These are phyloP conservation scores for Chlorospingus flavigularis DNA, from an alignment of 2,797 vertebrate genomes.

Conservation along the genomic window DNA sequence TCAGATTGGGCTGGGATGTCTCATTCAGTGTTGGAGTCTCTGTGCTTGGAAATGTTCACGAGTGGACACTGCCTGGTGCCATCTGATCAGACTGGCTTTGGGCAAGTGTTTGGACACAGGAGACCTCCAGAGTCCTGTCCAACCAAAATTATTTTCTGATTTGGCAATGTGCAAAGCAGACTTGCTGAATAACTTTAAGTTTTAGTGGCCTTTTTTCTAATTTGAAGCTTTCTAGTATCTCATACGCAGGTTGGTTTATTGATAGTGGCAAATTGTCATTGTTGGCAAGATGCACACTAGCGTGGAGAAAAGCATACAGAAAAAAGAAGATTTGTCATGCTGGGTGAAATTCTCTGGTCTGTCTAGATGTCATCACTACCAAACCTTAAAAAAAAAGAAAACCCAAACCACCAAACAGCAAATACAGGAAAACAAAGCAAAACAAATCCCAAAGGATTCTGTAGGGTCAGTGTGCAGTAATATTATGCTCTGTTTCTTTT, in stretches of 20 bases:
- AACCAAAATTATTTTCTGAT: background rate
- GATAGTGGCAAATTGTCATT: background rate
- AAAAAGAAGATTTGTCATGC: background rate
- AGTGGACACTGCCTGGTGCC: accelerated
- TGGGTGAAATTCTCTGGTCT: background rate
- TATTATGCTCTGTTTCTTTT: background rate
- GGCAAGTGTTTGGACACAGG: background rate
- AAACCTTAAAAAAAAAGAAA: background rate
- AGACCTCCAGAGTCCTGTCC: background rate
- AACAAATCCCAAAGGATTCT: background rate
- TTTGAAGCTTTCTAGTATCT: background rate
- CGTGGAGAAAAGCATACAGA: background rate
- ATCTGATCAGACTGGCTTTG: background rate
- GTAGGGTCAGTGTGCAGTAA: background rate
- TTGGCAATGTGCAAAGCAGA: background rate
- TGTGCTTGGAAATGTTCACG: background rate
- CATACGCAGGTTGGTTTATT: background rate
- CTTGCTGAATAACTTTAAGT: background rate
- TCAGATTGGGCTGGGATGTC: background rate
- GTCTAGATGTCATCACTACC: background rate
- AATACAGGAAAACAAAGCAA: background rate
- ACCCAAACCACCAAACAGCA: background rate
- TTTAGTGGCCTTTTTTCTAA: background rate
- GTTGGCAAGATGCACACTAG: background rate
- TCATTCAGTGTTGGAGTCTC: accelerated